Percentiles rank a stretch among this genome's conserved stretches.
phyloP scores from a whole-genome alignment of 2,113 vertebrate species.

The Pavo muticus region DNA sequence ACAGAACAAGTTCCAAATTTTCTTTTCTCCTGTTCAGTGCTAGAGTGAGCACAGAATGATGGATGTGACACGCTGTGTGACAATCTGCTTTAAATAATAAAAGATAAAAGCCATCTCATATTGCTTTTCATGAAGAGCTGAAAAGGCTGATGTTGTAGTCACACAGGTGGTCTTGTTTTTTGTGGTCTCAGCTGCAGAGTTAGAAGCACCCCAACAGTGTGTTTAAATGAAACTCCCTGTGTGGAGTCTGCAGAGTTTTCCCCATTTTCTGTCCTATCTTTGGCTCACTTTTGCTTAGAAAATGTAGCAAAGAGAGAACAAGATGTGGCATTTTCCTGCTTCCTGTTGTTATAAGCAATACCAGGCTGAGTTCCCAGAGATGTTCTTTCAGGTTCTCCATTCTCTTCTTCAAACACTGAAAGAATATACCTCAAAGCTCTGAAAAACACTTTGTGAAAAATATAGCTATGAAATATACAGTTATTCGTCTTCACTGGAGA shows the following conservation, averaged over 20 bases:
- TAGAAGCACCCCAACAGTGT: not conserved
- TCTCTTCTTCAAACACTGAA: conserved; percentile 61
- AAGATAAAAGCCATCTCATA: conserved; percentile 26
- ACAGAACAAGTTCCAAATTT: not conserved
- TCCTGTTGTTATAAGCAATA: conserved; percentile 18
- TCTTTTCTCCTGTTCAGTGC: conserved; percentile 1
- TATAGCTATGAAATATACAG: conserved; percentile 28
- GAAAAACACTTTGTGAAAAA: conserved; percentile 54
- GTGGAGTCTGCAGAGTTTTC: not conserved
- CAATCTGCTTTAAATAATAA: conserved; percentile 20
- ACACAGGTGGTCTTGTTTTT: not conserved
- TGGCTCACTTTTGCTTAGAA: conserved; percentile 32
- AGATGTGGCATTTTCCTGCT: not conserved
- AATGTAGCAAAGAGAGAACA: conserved; percentile 14
- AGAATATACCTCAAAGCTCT: conserved; percentile 54
- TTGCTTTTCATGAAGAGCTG: conserved; percentile 33
- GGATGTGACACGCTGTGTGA: conserved; percentile 14
- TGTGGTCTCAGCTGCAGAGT: not conserved
- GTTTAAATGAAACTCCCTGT: conserved; percentile 3
- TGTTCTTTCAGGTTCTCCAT: conserved; percentile 55
- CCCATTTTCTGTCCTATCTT: not conserved
- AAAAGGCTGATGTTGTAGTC: conserved; percentile 5
- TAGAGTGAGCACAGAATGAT: conserved; percentile 18
- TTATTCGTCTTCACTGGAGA: conserved; percentile 18
- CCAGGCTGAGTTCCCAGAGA: conserved; percentile 29